Base-by-base conservation (phyloP, 2,113 vertebrate species). In the Lampris megalopsis region DNA sequence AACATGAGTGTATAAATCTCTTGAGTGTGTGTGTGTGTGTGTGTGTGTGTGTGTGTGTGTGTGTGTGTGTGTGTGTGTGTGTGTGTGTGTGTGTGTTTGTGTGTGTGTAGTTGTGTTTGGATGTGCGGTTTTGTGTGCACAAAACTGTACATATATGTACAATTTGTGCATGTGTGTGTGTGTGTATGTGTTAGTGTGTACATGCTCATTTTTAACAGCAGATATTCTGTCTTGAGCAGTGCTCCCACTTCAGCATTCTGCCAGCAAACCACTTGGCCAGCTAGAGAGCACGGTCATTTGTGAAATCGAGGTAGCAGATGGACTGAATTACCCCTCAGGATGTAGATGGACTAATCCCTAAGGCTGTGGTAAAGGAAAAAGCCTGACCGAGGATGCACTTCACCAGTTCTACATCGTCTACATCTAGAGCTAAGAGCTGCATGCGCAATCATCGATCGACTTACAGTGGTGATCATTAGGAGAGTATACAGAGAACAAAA, bases 401-500 rank as follows among this genome's bases (percentile, higher is more conserved):
- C 11, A 9, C 45, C 3, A 1, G n/a, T 5, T 62, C 52, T 68
- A 0, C 9, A 1, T 65, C 38, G 38, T 45, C 37, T 60, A 8
- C 8, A 49, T 75, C 54, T 68, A 37, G 52, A 69, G 62, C 49
- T 48, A 2, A 42, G 38, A 53, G 41, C 48, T 48, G 40, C 35
- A 62, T 59, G 48, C 53, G 71, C 52, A 69, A 61, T 62, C 40
- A n/a, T 35, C 53, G 50, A n/a, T 35, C 53, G 50, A 24, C 48
- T 38, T 62, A 49, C 2, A 13, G 57, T 47, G 6, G 36, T 62
- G 79, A 75, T 71, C 54, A 58, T 9, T 13, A 9, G 13, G 50
- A 43, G 65, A 61, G 73, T 50, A 9, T 41, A 37, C 76, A 67
- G n/a, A 7, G 60, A 78, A 49, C 59, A 54, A 65, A 45, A 40